Percentiles rank a stretch among this genome's conserved stretches.
phyloP scores from a whole-genome alignment of 2,888 invertebrate species.

The Lysandra coridon region DNA sequence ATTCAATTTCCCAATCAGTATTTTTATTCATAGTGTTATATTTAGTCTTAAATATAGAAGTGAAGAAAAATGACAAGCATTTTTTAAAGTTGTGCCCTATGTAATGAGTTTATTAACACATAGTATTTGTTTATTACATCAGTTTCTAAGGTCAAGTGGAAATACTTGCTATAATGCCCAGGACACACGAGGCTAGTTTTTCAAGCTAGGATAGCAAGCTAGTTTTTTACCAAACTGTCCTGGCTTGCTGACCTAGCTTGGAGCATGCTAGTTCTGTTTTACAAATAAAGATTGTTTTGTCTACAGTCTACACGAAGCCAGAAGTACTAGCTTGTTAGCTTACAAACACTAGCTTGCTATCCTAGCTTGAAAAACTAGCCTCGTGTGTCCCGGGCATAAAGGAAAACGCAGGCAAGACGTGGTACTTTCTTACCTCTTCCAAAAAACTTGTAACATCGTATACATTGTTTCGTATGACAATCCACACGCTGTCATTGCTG shows the following conservation, averaged over 20 bases:
- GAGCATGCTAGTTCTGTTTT: too few species aligned
- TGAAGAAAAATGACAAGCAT: not conserved
- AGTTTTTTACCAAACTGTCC: too few species aligned
- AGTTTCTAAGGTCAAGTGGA: conserved; percentile 32
- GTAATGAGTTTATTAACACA: not conserved
- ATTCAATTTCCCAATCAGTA: too few species aligned
- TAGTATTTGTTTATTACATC: conserved; percentile 13
- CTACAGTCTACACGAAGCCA: too few species aligned
- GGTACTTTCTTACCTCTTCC: conserved; percentile 81
- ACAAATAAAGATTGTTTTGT: too few species aligned
- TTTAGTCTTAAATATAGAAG: not conserved
- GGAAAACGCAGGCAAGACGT: not conserved
- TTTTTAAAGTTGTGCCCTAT: not conserved
- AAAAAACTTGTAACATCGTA: conserved; percentile 90
- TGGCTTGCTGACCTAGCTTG: too few species aligned
- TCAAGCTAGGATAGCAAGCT: too few species aligned
- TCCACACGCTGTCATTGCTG: conserved; percentile 74
- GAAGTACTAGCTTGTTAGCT: too few species aligned
- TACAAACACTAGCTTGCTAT: too few species aligned
- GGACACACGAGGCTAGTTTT: too few species aligned
- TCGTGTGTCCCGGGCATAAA: not conserved
- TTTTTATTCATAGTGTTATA: too few species aligned
- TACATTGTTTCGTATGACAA: conserved; percentile 89
- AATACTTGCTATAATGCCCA: not conserved
- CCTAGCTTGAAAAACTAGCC: too few species aligned